Evolutionary conservation across 2,113 vertebrate species (phyloP), one percentile per base, ranked within the genome.

Genomic region (Accipiter cooperii): DNA sequence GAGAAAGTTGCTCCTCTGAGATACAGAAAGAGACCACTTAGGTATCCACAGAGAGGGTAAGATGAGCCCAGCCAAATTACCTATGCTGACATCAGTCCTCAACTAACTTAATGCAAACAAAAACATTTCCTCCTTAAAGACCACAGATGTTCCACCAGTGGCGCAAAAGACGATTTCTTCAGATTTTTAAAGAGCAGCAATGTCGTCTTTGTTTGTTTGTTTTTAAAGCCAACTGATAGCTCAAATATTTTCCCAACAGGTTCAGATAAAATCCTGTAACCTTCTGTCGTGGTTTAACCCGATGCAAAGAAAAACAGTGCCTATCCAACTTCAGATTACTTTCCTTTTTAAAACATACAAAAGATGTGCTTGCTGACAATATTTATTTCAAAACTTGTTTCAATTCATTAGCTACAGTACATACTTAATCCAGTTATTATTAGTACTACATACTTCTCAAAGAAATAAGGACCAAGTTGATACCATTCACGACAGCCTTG

Each of bases 41-140:
- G n/a, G 78, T 38, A 38, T 66, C 89, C 65, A 34, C 69, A 78
- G 73, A 81, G 64, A 86, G 88, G 55, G 68, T n/a, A 94, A 90
- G 40, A 83, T 13, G 83, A 96, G 87, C 86, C 76, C 79, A 36
- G 89, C 18, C 25, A 1, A 66, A 89, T 92, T 84, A 74, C 34
- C 36, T 26, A 94, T 68, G 93, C 92, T 94, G 93, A 92, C 96
- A 92, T 95, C 96, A 97, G 64, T 55, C 47, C 70, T 51, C 76
- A 28, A 31, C 40, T 6, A 70, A 89, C 88, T 92, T 74, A 78
- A 92, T 64, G 92, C 89, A 92, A 87, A 95, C 69, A 89, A 77
- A 73, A 46, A 29, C 57, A 87, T 38, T 84, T 92, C 84, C 65
- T 89, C 61, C 68, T 78, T 70, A 5, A 87, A 71, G 89, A 64